Base-by-base conservation (phyloP, 2,888 invertebrate species). In the Pyrochroa serraticornis region DNA sequence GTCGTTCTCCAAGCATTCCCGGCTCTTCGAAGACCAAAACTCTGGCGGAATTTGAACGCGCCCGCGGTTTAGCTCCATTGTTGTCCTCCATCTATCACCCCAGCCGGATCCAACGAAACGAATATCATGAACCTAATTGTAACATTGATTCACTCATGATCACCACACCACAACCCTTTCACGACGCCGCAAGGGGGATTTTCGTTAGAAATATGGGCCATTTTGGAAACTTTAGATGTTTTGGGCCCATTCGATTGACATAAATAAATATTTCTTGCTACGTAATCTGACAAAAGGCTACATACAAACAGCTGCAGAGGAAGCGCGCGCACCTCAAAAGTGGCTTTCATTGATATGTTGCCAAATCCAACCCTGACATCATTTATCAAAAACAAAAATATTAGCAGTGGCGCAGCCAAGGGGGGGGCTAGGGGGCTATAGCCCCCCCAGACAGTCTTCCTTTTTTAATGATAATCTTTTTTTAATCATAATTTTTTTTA, bases 1-100 rank as follows among this genome's bases (percentile, higher is more conserved):
- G 63, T 69, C 67, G 48, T 70, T 69, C 58, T 66, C 61, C 45
- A 7, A 54, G 50, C 53, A 83, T 81, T 74, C 88, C 86, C 47
- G 85, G 84, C 79, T 91, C 90, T 77, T 91, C 90, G 76, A 91
- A 91, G 70, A 89, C 84, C 70, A 91, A 83, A 67, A 90, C 89
- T 77, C 91, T 84, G 50, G 90, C 91, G 62, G 90, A 89, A 79
- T 90, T 77, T 62, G 77, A 77, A 71, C 77, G 77, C 62, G 70
- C 71, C 71, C 77, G 73, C 70, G 74, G 69, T 73, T 76, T 78
- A 64, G 68, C 71, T 71, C 75, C 75, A 66, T 69, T 68, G 69
- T 70, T 74, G 69, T 76, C 74, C 73, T 77, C 77, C 77, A 76
- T 77, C 70, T 56, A 56, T 44, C 49, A 50, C 22, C 22, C 22